Percentiles rank a stretch among this genome's conserved stretches.
phyloP scores from a whole-genome alignment of 2,888 invertebrate genomes.

The Spodoptera exigua region DNA sequence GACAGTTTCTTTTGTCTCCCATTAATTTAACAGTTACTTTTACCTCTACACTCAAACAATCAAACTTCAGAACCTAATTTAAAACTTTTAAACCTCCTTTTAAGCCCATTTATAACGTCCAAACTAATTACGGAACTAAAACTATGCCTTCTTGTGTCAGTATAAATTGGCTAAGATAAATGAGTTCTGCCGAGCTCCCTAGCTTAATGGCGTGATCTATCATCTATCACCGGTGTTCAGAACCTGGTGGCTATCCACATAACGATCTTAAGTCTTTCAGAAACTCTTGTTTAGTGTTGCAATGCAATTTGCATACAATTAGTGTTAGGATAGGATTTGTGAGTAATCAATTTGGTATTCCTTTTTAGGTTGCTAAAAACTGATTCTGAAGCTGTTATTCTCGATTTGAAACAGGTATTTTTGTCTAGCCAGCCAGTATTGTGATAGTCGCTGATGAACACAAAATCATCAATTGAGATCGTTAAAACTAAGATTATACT shows the following conservation, averaged over 20 bases:
- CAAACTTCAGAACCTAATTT: constrained; percentile 50
- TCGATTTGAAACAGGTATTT: no score
- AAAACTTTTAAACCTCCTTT: constrained; percentile 49
- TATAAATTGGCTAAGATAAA: constrained; percentile 63
- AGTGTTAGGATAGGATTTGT: no score
- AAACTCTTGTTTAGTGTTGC: constrained; percentile 15
- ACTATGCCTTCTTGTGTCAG: constrained; percentile 52
- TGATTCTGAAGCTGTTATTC: no score
- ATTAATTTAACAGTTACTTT: constrained; percentile 10
- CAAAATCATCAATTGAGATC: no score
- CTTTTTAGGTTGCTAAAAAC: no score
- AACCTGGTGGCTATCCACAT: constrained; percentile 40
- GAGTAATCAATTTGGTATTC: no score
- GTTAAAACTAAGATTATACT: no score
- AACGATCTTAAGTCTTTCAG: constrained; percentile 47
- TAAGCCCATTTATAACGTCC: constrained; percentile 56
- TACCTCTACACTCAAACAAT: constrained; percentile 12
- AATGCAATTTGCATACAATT: constrained; percentile 40
- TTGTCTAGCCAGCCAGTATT: no score
- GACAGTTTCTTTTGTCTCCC: background rate
- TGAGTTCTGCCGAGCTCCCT: constrained; percentile 49
- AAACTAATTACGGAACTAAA: constrained; percentile 56
- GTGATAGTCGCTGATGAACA: no score
- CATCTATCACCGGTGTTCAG: constrained; percentile 51
- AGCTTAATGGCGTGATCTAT: constrained; percentile 60